Evolutionary conservation across 92 coral and sea anemone species (phyloP).

Genomic region (Zoanthus sansibaricus): DNA sequence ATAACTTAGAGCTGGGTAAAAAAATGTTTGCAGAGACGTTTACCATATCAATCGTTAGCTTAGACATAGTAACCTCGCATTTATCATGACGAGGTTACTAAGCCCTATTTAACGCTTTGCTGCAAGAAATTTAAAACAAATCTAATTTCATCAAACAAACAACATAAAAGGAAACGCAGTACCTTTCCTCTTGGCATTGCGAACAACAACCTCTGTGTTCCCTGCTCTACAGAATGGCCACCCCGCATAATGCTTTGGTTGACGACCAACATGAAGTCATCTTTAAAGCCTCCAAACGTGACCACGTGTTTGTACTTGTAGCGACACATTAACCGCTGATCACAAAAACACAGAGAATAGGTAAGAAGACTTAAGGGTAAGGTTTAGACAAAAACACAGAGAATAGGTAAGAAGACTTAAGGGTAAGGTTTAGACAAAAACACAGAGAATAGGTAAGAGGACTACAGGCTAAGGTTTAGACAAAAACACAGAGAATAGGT

Average conservation of each 20-base stretch:
- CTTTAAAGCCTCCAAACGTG: constrained; percentile 98
- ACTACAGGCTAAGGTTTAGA: too few species aligned
- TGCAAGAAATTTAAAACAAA: too few species aligned
- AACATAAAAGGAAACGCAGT: not conserved
- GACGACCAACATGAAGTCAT: constrained; percentile 98
- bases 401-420: not conserved
- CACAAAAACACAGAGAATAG: not conserved
- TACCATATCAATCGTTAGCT: too few species aligned
- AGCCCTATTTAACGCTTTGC: too few species aligned
- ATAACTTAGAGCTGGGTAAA: not conserved
- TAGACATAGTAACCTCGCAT: too few species aligned
- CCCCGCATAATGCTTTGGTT: constrained; percentile 96
- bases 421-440: too few species aligned
- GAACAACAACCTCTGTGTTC: constrained; percentile 93
- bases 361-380: not conserved
- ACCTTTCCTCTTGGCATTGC: constrained; percentile 98
- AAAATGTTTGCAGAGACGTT: too few species aligned
- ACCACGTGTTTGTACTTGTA: constrained; percentile 96
- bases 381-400: not conserved
- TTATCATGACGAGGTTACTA: too few species aligned
- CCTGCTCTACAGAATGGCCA: constrained; percentile 93
- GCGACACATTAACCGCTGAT: constrained; percentile 89
- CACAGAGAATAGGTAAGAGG: not conserved
- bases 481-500: not conserved
- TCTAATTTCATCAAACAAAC: not conserved